A percentile compares a stretch with the other conserved stretches of the same genome.
phyloP scores from a whole-genome alignment of 2,797 vertebrate genomes.

The Pseudochirops corinnae region DNA sequence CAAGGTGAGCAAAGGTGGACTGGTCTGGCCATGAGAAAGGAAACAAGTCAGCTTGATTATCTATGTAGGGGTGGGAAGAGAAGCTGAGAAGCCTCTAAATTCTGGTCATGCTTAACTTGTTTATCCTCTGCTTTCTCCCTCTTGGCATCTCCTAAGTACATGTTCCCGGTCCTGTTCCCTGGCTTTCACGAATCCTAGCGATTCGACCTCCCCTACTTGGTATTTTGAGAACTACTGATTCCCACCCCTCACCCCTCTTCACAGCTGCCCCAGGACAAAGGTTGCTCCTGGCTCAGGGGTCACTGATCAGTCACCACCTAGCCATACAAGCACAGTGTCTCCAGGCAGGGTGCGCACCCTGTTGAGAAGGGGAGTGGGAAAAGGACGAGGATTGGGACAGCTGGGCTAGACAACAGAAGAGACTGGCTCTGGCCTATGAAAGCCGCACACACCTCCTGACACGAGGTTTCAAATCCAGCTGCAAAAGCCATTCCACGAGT shows the following conservation, averaged over 20 bases:
- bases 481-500: background rate
- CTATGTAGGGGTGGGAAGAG: background rate
- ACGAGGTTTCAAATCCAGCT: slow-evolving; percentile 44
- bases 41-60: background rate
- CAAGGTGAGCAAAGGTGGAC: background rate
- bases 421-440: background rate
- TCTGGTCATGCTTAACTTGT: background rate
- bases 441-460: slow-evolving; percentile 3
- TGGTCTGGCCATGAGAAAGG: background rate
- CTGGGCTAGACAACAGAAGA: background rate
- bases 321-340: background rate
- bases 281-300: background rate
- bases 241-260: background rate
- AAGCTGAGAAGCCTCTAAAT: background rate
- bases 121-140: slow-evolving; percentile 1
- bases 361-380: background rate
- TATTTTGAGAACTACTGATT: slow-evolving; percentile 7
- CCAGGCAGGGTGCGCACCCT: background rate
- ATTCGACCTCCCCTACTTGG: background rate
- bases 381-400: background rate
- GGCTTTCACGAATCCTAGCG: background rate
- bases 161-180: background rate
- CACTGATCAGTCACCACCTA: background rate
- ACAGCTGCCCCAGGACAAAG: background rate
- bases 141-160: slow-evolving; percentile 32